phyloP scores from a whole-genome alignment of 1,140 invertebrate genomes.

The Lepeophtheirus salmonis region DNA sequence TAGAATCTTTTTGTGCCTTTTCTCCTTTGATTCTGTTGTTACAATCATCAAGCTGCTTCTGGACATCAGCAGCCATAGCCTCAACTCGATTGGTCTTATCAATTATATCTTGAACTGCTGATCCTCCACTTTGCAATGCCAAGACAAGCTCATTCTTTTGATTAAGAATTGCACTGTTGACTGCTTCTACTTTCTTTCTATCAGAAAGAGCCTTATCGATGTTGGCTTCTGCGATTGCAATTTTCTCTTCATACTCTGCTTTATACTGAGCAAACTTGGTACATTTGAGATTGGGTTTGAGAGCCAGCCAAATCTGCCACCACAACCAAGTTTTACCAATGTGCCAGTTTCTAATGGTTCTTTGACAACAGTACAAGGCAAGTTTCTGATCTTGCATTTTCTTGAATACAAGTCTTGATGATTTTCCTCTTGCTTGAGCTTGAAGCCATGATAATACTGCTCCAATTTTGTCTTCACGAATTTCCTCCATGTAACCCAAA shows the following conservation, averaged over 20 bases:
- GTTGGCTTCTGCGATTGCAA: conserved; percentile 47
- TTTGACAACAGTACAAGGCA: conserved; percentile 12
- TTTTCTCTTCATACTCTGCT: conserved; percentile 13
- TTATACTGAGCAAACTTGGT: conserved; percentile 45
- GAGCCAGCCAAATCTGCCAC: conserved; percentile 8
- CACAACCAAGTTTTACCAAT: conserved; percentile 6
- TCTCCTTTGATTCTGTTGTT: conserved; percentile 9
- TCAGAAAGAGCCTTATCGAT: conserved; percentile 36
- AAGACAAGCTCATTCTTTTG: conserved; percentile 8
- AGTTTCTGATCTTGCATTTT: conserved; percentile 10
- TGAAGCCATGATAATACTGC: conserved; percentile 5
- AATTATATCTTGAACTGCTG: conserved; percentile 13
- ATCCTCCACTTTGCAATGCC: conserved; percentile 10
- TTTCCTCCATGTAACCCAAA: conserved; percentile 13
- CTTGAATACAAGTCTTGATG: conserved; percentile 11
- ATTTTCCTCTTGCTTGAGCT: conserved; percentile 2
- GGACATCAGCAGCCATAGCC: neutral
- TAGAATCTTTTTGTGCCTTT: neutral
- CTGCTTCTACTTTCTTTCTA: neutral
- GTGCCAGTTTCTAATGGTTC: conserved; percentile 6
- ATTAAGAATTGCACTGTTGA: neutral
- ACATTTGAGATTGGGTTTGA: conserved; percentile 14
- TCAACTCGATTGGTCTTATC: conserved; percentile 9
- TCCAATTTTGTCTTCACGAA: conserved; percentile 13
- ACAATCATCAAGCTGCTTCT: conserved; percentile 5